phyloP scores from a whole-genome alignment of 1,140 invertebrate genomes.

The Gryllus bimaculatus region DNA sequence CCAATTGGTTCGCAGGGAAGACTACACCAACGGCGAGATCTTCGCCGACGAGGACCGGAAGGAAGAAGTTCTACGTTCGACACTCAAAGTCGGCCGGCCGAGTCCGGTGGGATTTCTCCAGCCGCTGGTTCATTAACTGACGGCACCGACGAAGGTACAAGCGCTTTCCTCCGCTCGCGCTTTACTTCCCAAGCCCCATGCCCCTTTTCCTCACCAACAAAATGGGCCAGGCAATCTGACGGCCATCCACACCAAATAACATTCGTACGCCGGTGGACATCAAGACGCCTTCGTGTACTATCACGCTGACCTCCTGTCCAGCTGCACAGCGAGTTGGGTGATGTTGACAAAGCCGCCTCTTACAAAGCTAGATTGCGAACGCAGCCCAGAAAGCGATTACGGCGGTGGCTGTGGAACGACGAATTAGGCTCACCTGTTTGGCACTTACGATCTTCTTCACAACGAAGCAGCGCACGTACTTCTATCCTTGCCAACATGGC shows the following conservation, averaged over 20 bases:
- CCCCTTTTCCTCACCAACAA: not conserved
- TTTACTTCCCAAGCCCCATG: no score
- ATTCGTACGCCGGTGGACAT: conserved; percentile 81
- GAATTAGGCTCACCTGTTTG: no score
- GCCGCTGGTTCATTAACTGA: conserved; percentile 64
- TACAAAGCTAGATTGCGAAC: conserved; percentile 37
- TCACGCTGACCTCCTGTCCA: conserved; percentile 46
- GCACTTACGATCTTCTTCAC: no score
- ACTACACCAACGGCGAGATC: conserved; percentile 35
- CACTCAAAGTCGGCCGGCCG: conserved; percentile 67
- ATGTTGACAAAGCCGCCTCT: conserved; percentile 35
- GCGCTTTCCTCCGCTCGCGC: not conserved
- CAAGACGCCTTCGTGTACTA: conserved; percentile 66
- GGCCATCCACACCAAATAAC: conserved; percentile 47
- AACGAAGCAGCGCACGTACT: no score
- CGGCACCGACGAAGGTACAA: conserved; percentile 33
- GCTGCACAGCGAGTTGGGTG: conserved; percentile 42
- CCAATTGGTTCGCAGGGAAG: conserved; percentile 36
- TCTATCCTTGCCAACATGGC: no score
- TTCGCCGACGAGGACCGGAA: conserved; percentile 36
- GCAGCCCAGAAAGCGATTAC: conserved; percentile 47
- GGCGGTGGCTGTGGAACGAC: no score
- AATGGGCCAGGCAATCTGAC: conserved; percentile 34
- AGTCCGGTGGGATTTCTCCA: conserved; percentile 82
- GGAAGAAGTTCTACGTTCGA: conserved; percentile 51